These are phyloP conservation scores for Ammodytes dubius DNA, from an alignment of 2,113 vertebrate genomes.

Conservation along the genomic window DNA sequence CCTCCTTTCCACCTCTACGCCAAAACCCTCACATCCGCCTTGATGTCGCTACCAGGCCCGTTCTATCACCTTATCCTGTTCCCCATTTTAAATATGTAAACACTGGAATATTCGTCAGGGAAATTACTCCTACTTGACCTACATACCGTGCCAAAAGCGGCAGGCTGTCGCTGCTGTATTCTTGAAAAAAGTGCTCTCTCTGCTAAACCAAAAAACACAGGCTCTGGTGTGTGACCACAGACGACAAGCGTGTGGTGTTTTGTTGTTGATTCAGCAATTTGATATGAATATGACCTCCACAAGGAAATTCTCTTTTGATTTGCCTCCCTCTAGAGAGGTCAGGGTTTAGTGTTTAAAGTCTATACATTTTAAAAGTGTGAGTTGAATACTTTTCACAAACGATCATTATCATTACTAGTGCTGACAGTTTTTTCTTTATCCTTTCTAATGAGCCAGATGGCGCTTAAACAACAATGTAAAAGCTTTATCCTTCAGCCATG, in stretches of 20 bases:
- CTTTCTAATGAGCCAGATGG: conserved; percentile 46
- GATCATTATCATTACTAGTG: background rate
- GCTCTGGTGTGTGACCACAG: conserved; percentile 17
- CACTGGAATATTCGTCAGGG: conserved; percentile 9
- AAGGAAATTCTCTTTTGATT: conserved; percentile 7
- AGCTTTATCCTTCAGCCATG: background rate
- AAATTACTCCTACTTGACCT: conserved; percentile 36
- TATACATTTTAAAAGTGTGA: background rate
- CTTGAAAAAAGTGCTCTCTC: conserved; percentile 10
- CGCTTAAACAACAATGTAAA: conserved; percentile 11
- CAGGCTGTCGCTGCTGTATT: conserved; percentile 38
- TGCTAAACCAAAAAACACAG: conserved; percentile 24
- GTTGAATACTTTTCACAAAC: background rate
- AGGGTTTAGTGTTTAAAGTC: conserved; percentile 18
- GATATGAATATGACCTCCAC: conserved; percentile 40
- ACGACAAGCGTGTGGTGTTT: conserved; percentile 31
- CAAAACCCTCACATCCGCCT: conserved; percentile 46
- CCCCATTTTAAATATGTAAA: conserved; percentile 28
- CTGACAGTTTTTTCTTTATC: conserved; percentile 13
- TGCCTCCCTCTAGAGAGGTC: conserved; percentile 2
- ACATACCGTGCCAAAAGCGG: conserved; percentile 21
- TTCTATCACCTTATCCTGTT: conserved; percentile 13
- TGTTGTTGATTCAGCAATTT: conserved; percentile 43
- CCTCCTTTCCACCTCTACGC: conserved; percentile 35
- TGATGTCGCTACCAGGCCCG: conserved; percentile 27